phyloP scores from a whole-genome alignment of 2,797 vertebrate genomes.

The Picus viridis region DNA sequence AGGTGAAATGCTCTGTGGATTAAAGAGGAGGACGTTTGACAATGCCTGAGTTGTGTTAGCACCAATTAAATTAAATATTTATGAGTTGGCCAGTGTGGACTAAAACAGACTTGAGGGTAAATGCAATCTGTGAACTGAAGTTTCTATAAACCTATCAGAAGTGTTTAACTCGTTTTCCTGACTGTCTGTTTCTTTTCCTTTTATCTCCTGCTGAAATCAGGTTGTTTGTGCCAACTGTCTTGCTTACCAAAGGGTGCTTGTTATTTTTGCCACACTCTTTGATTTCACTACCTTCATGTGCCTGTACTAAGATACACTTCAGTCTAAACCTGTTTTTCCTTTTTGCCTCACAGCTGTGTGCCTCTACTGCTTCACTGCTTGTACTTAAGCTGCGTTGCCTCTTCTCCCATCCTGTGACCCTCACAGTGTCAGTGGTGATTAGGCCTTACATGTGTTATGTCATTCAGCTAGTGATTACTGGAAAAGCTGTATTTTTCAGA shows the following conservation, averaged over 20 bases:
- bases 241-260: conserved; percentile 13
- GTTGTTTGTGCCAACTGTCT: conserved; percentile 1
- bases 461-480: conserved; percentile 26
- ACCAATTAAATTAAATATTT: conserved; percentile 37
- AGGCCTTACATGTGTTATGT: neutral
- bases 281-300: neutral
- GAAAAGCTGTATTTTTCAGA: conserved; percentile 41
- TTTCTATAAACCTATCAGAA: conserved; percentile 19
- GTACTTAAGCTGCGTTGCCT: neutral
- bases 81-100: neutral
- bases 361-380: neutral
- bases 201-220: neutral
- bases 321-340: neutral
- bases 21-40: neutral
- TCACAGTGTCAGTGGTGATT: conserved; percentile 7
- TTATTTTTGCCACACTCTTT: neutral
- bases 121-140: neutral
- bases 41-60: neutral
- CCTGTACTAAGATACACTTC: neutral
- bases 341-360: conserved; percentile 16
- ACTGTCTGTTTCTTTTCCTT: neutral
- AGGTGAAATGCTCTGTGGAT: neutral
- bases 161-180: neutral
- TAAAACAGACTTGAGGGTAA: neutral
- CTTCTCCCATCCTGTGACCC: conserved; percentile 22